Percentiles rank a stretch among this genome's conserved stretches.
Evolutionary conservation across 2,113 vertebrate species (phyloP).

Genomic region (Penelope pileata): DNA sequence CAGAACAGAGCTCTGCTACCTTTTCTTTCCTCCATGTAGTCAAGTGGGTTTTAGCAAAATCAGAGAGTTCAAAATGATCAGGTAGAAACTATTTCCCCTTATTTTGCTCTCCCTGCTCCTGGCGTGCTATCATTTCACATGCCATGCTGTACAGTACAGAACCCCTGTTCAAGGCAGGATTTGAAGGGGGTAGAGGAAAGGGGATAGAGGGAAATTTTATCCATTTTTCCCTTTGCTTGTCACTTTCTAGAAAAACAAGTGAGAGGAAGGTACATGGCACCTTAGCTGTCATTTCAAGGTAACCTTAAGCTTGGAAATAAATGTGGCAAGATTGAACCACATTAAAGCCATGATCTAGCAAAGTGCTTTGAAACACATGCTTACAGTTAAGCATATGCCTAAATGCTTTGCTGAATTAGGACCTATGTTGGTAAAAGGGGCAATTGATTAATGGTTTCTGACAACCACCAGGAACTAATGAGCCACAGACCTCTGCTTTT

Average conservation of each 20-base stretch:
- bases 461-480: conserved; percentile 69
- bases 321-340: background rate
- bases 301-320: conserved; percentile 24
- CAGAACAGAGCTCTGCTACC: background rate
- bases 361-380: conserved; percentile 50
- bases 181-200: background rate
- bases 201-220: rapidly evolving
- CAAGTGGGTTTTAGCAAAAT: background rate
- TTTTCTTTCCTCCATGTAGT: background rate
- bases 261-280: conserved; percentile 4
- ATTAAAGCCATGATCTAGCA: conserved; percentile 31
- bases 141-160: background rate
- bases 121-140: background rate
- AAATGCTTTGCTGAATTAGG: conserved; percentile 57
- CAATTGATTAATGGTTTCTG: conserved; percentile 68
- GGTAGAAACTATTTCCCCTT: background rate
- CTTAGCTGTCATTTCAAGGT: background rate
- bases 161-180: background rate
- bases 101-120: background rate
- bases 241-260: background rate
- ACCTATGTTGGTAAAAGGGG: conserved; percentile 34
- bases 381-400: conserved; percentile 32
- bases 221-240: background rate
- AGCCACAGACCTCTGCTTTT: conserved; percentile 44
- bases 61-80: background rate